phyloP scores from a whole-genome alignment of 2,888 invertebrate species.

The Drosophila pullipes region DNA sequence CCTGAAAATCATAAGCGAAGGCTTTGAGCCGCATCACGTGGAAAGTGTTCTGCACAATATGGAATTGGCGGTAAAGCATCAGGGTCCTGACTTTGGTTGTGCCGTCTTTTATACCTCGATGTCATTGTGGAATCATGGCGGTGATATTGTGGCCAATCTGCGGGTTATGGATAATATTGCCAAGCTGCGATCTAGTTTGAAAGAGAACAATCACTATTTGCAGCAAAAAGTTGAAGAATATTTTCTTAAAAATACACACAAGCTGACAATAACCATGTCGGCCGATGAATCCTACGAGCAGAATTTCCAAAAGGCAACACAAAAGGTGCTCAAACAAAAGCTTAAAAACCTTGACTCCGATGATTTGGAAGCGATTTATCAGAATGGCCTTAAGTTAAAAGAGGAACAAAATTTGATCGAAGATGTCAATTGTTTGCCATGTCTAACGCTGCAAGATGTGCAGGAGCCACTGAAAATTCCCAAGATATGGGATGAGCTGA shows the following conservation, averaged over 20 bases:
- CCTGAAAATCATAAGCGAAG: constrained; percentile 90
- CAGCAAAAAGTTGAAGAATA: constrained; percentile 90
- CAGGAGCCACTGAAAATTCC: constrained; percentile 87
- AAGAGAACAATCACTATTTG: constrained; percentile 89
- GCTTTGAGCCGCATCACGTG: constrained; percentile 93
- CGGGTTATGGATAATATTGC: constrained; percentile 90
- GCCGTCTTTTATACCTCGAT: constrained; percentile 91
- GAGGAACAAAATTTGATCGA: constrained; percentile 90
- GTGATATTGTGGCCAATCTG: constrained; percentile 89
- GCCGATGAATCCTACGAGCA: constrained; percentile 92
- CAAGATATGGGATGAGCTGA: constrained; percentile 63
- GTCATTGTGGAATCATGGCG: constrained; percentile 95
- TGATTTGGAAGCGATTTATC: constrained; percentile 88
- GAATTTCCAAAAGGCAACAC: constrained; percentile 88
- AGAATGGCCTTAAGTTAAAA: constrained; percentile 89
- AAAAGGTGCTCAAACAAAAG: constrained; percentile 88
- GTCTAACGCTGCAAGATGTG: constrained; percentile 91
- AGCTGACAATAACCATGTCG: constrained; percentile 92
- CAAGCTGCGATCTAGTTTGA: constrained; percentile 88
- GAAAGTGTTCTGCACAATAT: constrained; percentile 94
- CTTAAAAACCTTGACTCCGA: constrained; percentile 86
- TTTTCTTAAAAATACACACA: constrained; percentile 92
- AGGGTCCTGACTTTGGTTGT: constrained; percentile 94
- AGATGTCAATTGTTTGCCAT: constrained; percentile 91
- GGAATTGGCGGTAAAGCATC: constrained; percentile 94